Base-by-base conservation (phyloP, 2,888 invertebrate species). In the Alloplasta piceator region DNA sequence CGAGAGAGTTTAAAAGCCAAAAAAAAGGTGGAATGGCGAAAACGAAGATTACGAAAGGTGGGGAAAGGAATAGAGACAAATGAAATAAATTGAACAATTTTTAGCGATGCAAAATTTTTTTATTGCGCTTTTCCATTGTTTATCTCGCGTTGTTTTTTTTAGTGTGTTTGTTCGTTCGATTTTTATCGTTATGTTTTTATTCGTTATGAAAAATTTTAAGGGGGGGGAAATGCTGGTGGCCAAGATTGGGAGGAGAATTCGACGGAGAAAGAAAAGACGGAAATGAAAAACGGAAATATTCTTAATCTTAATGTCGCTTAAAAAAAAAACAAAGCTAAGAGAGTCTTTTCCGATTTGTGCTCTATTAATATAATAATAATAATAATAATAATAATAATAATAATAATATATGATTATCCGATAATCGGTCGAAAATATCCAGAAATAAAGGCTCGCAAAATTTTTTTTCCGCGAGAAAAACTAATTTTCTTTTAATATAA, bases 31-130 rank as follows among this genome's bases (percentile, higher is more conserved):
- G 5, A 41, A 41, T 41, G 5, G n/a, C 1, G 46, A 46, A 46
- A 46, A 10, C 0, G 46, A 46, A 46, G 6, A 3, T 46, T 46
- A n/a, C 3, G 46, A 46, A 46, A 41, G 5, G 41, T 6, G 7
- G n/a, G n/a, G n/a, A n/a, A n/a, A 50, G 4, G 10, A n/a, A 9
- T 46, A 61, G 9, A 48, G 39, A 75, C 12, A 6, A 64, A 7
- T 60, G 56, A 64, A 7, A 52, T 12, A 56, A 67, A 43, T 14
- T 10, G 4, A 41, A 61, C 10, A 3, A 43, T 61, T 39, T 41
- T 4, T 16, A 78, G 72, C 68, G 72, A 76, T 60, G 46, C 58
- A 82, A 76, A 83, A 82, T n/a, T 75, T 78, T 61, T 85, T 86
- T 84, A 85, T 86, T 84, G 80, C 72, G 61, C 52, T 48, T 66